These are phyloP conservation scores for Nycteola revayana DNA, from an alignment of 2,888 invertebrate genomes.

Conservation along the genomic window DNA sequence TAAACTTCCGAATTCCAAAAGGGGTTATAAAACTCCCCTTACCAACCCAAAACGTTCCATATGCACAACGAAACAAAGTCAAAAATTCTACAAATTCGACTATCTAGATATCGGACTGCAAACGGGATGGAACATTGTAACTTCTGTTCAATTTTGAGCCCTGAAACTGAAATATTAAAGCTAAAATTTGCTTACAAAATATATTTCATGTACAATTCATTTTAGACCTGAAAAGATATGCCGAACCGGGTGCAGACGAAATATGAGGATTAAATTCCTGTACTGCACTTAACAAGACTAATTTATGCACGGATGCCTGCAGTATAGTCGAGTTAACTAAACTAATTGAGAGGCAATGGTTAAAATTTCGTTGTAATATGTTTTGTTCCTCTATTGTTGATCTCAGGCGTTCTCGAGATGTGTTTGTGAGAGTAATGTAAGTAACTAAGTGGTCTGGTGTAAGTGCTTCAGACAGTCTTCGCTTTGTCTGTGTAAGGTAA, in stretches of 20 bases:
- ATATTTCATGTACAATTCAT: conserved; percentile 51
- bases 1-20: conserved; percentile 28
- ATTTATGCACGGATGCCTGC: conserved; percentile 72
- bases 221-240: conserved; percentile 74
- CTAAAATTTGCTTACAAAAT: conserved; percentile 40
- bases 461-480: conserved; percentile 1
- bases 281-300: conserved; percentile 80
- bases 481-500: too few relatives aligned
- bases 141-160: conserved; percentile 42
- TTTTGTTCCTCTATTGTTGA: conserved; percentile 32
- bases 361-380: conserved; percentile 56
- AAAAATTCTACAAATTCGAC: conserved; percentile 1
- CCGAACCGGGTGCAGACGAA: conserved; percentile 74
- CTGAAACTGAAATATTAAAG: conserved; percentile 36
- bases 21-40: conserved; percentile 19
- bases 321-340: conserved; percentile 63
- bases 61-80: not conserved
- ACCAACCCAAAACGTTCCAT: conserved; percentile 17
- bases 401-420: not conserved
- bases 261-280: conserved; percentile 82
- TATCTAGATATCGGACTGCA: conserved; percentile 15
- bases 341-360: conserved; percentile 77
- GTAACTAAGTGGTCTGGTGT: too few relatives aligned
- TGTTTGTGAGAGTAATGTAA: too few relatives aligned
- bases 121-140: conserved; percentile 16